These are phyloP conservation scores for Hirundichthys speculiger DNA, from an alignment of 2,113 vertebrate genomes.

Conservation along the genomic window DNA sequence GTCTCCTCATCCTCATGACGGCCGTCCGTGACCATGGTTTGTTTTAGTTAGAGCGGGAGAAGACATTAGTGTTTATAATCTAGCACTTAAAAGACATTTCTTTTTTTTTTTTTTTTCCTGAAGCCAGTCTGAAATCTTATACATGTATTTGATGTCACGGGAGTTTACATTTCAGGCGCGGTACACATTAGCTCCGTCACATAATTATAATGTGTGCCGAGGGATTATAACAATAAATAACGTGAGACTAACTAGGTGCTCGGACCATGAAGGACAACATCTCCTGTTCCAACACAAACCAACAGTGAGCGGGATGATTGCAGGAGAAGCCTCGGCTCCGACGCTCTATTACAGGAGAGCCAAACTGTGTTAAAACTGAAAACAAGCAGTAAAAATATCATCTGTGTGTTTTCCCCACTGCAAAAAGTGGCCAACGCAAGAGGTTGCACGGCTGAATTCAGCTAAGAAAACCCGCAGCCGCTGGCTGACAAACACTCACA, in stretches of 20 bases:
- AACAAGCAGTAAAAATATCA: constrained; percentile 64
- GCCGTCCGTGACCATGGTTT: constrained; percentile 31
- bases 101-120: constrained; percentile 40
- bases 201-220: constrained; percentile 71
- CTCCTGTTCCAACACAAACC: constrained; percentile 75
- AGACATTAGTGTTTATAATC: constrained; percentile 47
- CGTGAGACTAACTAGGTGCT: constrained; percentile 54
- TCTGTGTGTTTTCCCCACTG: constrained; percentile 56
- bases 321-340: constrained; percentile 49
- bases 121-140: constrained; percentile 43
- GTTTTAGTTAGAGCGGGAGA: constrained; percentile 44
- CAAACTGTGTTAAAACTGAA: constrained; percentile 64
- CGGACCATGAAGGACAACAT: constrained; percentile 63
- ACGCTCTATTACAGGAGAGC: constrained; percentile 53
- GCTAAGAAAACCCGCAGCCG: constrained; percentile 67
- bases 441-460: constrained; percentile 43
- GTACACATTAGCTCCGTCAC: constrained; percentile 60
- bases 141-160: constrained; percentile 51
- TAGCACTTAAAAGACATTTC: constrained; percentile 58
- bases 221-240: constrained; percentile 74
- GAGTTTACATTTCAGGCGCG: constrained; percentile 48
- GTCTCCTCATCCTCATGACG: constrained; percentile 18
- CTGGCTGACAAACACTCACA: constrained; percentile 44
- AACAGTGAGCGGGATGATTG: constrained; percentile 31
- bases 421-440: constrained; percentile 45